Base-by-base conservation (phyloP, 2,888 invertebrate species). In the Corbicula japonica region DNA sequence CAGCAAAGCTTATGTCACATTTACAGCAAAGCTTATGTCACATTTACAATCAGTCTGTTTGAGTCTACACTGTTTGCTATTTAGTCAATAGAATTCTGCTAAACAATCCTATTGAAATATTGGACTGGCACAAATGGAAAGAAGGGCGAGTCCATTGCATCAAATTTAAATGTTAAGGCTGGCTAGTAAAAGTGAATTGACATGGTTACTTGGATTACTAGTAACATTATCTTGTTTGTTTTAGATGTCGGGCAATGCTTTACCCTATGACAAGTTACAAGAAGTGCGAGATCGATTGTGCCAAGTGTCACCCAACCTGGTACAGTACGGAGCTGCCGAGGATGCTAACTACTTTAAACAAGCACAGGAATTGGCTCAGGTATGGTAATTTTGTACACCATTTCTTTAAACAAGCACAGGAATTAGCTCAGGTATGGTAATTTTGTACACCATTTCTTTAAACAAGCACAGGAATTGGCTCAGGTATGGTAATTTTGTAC, bases 271-370 rank as follows among this genome's bases (percentile, higher is more conserved):
- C 93, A 96, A 95, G 72, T 94, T 98, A 86, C 95, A 96, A 87
- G 97, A 98, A 90, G 94, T 99, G 15, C 95, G 99, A 83, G 94
- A 94, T 66, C 95, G 99, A 38, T 95, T 99, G 88, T 95, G 95
- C 83, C 96, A 98, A 94, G 91, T 99, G 52, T 97, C 98, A 63
- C 99, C 99, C 2, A 97, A 98, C 94, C 95, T 99, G 54, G 96
- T 96, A 1, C 95, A 96, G 66, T 97, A 97, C 93, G 98, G 98
- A 0, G 95, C 96, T 75, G 95, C 97, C 12, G 97, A 98, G 94
- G 94, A 95, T 75, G 97, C 98, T 78, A 97, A 96, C 94, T 98
- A 96, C 94, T 96, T 96, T 92, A 95, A 95, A 71, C 96, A 97
- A 93, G 96, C 97, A 23, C 94, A 95, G n/a, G 95, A 96, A 90